Evolutionary conservation across 2,888 invertebrate genomes (phyloP), one percentile per base, ranked within the genome.

Genomic region (Leucozona laternaria): DNA sequence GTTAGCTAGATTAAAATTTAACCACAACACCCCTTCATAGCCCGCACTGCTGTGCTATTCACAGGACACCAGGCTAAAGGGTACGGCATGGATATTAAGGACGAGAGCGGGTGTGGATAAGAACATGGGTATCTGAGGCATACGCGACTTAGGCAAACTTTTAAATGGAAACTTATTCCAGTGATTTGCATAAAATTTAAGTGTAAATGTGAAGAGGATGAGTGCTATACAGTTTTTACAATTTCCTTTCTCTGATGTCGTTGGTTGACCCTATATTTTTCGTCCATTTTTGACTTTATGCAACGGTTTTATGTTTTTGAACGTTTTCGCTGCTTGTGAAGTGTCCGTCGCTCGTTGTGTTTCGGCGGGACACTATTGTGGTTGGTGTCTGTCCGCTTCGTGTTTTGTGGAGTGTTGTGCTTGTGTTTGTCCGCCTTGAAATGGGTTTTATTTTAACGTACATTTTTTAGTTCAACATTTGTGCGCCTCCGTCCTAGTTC

Each of bases 171-270:
- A 86, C 86, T 86, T 86, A 82, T 86, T 86, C 82, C 72, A 66
- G 86, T 79, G 86, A 86, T 86, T 86, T 86, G 86, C 86, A 86
- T 86, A 86, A 86, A 86, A 86, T 86, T 86, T 86, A 79, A 86
- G 82, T 86, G 86, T 78, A 86, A 86, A 82, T 86, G 86, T 86
- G 82, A 79, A 79, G 71, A 73, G 86, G 73, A n/a, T n/a, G n/a
- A 82, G 82, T 75, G 86, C 71, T 75, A 31, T 31, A 75, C 62
- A 78, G 77, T 73, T 78, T 86, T 82, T 78, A 78, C 82, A 82
- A 79, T 76, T 84, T 84, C 80, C 80, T 78, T 66, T 79, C 28
- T 43, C 25, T 64, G 37, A 40, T 60, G 70, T 78, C 73, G 22
- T 78, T 68, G 57, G 50, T 71, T 31, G 50, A 34, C 43, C 53